phyloP scores from a whole-genome alignment of 37 sponge, comb jelly and placozoan genomes.

The Sycon ciliatum region DNA sequence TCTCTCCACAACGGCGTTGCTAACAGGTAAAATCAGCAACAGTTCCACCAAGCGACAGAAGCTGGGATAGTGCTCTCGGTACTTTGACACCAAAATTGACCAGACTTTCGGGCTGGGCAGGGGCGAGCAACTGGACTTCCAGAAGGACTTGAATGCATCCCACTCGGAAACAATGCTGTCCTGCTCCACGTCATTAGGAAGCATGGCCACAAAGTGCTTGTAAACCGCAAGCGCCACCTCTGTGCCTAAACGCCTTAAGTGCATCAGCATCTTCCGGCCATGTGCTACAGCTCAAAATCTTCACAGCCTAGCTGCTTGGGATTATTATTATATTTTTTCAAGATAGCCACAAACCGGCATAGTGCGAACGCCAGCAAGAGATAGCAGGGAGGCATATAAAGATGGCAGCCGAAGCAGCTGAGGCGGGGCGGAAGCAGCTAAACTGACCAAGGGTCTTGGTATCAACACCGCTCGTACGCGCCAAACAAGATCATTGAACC shows the following conservation, averaged over 20 bases:
- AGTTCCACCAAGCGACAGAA: not conserved
- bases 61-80: slow-evolving; percentile 12
- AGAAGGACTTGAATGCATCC: too few relatives aligned
- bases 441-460: too few relatives aligned
- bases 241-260: not conserved
- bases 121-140: not conserved
- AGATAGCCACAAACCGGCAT: too few relatives aligned
- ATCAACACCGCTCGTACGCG: too few relatives aligned
- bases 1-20: slow-evolving; percentile 12
- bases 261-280: not conserved
- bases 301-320: not conserved
- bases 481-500: slow-evolving; percentile 9
- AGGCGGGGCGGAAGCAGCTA: too few relatives aligned
- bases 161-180: not conserved
- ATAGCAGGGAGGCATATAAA: too few relatives aligned
- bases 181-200: not conserved
- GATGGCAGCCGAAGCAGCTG: too few relatives aligned
- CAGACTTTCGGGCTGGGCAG: slow-evolving; percentile 8
- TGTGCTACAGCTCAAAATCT: not conserved
- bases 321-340: too few relatives aligned
- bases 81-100: not conserved
- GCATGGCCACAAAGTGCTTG: not conserved
- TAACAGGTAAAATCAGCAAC: slow-evolving; percentile 2
- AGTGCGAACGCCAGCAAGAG: too few relatives aligned
- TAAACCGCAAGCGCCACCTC: not conserved